Base-by-base conservation (phyloP, 1,140 invertebrate genomes). In the Anoplolepis gracilipes region DNA sequence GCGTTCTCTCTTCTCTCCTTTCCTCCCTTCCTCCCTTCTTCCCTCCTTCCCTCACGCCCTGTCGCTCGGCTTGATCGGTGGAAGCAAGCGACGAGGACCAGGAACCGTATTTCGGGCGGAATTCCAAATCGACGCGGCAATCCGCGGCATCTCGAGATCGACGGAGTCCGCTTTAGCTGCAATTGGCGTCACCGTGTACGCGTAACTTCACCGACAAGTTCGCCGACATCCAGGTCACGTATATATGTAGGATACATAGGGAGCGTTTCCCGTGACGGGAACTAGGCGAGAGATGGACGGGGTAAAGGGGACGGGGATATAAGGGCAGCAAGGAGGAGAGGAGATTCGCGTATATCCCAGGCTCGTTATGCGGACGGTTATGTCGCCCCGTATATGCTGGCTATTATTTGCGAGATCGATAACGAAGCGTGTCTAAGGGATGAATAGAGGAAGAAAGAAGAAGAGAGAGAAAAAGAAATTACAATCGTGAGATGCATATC, bases 341-440 rank as follows among this genome's bases (percentile, higher is more conserved):
- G n/a, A 46, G 53, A 73, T 76, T 36, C 46, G 22, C 42, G 78
- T 81, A 73, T 30, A 65, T 85, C 65, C 73, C 87, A 87, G 87
- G 64, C 88, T 90, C 88, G 88, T 90, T 90, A 90, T 72, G 88
- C 85, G 88, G 46, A 85, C 65, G 57, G 67, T 69, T 87, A 89
- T 88, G 79, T 84, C 85, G 85, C 33, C 13, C 49, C 49, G 84
- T 89, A 84, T 88, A 87, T 53, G 85, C 59, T 36, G 73, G 86
- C 86, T 90, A 90, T 90, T 90, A 90, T 90, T 90, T 88, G 88
- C 78, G 67, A 90, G 88, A 90, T 90, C 88, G 86, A 90, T 90
- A 90, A 90, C 78, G 86, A 36, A 79, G 55, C 22, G 22, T 55
- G 33, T 39, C 30, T 70, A 53, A 76, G 72, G 28, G 70, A 84